Evolutionary conservation across 1,140 invertebrate species (phyloP).

Genomic region (Leptinotarsa defecta): DNA sequence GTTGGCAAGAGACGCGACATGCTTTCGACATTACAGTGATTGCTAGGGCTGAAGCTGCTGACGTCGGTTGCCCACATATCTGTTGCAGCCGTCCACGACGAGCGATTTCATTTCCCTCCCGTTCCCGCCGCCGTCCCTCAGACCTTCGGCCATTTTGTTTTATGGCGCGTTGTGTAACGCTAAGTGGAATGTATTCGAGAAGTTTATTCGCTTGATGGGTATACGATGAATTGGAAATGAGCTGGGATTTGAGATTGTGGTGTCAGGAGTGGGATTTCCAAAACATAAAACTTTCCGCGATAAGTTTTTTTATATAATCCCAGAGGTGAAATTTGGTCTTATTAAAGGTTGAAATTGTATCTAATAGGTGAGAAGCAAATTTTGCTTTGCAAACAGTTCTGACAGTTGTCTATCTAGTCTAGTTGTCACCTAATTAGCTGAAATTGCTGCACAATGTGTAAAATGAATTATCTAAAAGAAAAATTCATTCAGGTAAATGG

Average conservation of each 20-base stretch:
- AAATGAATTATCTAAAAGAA: no score
- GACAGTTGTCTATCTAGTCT: no score
- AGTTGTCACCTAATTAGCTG: no score
- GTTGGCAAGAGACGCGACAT: conserved; percentile 44
- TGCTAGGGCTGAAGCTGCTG: conserved; percentile 45
- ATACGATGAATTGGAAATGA: conserved; percentile 1
- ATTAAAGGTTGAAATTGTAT: no score
- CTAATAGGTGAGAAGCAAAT: no score
- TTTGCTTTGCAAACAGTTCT: no score
- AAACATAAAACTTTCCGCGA: background rate
- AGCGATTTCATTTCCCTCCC: conserved; percentile 10
- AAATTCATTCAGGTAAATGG: no score
- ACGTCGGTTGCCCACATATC: conserved; percentile 51
- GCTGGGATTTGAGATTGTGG: background rate
- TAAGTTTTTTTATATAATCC: background rate
- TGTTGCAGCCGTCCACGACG: conserved; percentile 44
- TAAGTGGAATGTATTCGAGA: conserved; percentile 2
- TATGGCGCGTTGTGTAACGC: conserved; percentile 16
- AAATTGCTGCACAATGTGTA: no score
- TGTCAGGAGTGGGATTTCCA: background rate
- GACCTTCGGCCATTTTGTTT: conserved; percentile 23
- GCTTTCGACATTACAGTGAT: conserved; percentile 54
- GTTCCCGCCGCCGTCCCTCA: background rate
- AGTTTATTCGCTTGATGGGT: background rate
- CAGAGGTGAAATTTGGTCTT: no score